These are phyloP conservation scores for Vultur gryphus DNA, from an alignment of 2,797 vertebrate species.

Conservation along the genomic window DNA sequence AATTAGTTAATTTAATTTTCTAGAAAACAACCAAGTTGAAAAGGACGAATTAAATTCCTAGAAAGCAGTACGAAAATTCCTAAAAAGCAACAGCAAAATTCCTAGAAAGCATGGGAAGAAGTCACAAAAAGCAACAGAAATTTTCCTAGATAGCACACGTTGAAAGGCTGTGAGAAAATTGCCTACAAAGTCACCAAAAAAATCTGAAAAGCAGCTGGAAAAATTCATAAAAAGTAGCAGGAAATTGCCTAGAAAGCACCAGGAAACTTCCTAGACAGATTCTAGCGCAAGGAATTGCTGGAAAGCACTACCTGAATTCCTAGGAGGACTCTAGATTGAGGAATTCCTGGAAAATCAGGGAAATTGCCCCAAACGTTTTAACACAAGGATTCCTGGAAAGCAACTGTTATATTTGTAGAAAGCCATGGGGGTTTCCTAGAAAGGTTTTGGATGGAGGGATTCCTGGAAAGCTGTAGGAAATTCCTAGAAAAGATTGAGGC, in stretches of 20 bases:
- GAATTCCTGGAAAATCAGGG: not conserved
- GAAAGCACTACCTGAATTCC: not conserved
- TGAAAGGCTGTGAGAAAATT: not conserved
- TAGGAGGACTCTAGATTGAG: not conserved
- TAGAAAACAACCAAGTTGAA: not conserved
- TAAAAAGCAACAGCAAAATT: not conserved
- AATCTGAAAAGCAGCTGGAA: not conserved
- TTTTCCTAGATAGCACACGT: not conserved
- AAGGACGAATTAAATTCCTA: not conserved
- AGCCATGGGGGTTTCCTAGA: not conserved
- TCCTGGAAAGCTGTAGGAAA: not conserved
- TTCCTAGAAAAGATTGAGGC: not conserved
- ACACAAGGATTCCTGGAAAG: not conserved
- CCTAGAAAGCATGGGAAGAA: not conserved
- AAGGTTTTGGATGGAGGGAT: not conserved
- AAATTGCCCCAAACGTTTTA: not conserved
- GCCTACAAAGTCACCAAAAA: not conserved
- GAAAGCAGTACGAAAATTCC: not conserved
- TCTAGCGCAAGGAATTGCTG: not conserved
- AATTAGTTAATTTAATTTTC: not conserved
- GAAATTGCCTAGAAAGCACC: not conserved
- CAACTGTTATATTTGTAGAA: not conserved
- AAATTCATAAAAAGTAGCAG: not conserved
- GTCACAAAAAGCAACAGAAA: not conserved
- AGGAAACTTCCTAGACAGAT: not conserved